Base-by-base conservation (phyloP, 2,888 invertebrate genomes). In the Rotaria sp. region DNA sequence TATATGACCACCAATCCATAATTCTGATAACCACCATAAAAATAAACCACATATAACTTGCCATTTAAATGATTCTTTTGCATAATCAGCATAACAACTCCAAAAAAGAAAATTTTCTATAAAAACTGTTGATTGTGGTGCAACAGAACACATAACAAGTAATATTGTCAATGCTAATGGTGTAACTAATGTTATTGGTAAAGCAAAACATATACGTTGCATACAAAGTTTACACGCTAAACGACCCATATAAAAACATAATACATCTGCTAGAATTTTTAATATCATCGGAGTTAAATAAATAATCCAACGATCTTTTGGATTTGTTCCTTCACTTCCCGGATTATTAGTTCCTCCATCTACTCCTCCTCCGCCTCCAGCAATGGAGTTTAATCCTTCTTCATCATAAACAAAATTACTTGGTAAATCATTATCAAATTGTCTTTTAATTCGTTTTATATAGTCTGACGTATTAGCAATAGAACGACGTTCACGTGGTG, bases 191-290 rank as follows among this genome's bases (percentile, higher is more conserved):
- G 89, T 89, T 8, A 92, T 88, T 0, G 92, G 92, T n/a, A 92
- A 88, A 3, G 92, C 90, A 88, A 92, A 92, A 84, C 92, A 91
- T 74, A 91, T 89, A 35, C 89, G 89, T 89, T 92, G 92, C 89
- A 92, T 92, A 87, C 90, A 90, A 30, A 92, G 90, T 88, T 92
- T 92, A 88, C 93, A 93, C 3, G 93, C 92, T 88, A 93, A 92
- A 87, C 92, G 92, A 59, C 91, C 91, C 59, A 91, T 90, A 87
- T 92, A 92, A 89, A 92, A 90, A 89, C 92, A 91, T 13, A 92
- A 85, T 21, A 91, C 89, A 2, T 90, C 90, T 7, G 91, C 89
- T 18, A 89, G 87, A 48, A 90, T 88, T 88, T 90, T 90, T 8
- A 91, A 88, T 10, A 91, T 87, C 35, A 90, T 89, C 57, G 84